Evolutionary conservation across 2,113 vertebrate species (phyloP).

Genomic region (Nannospalax galili): DNA sequence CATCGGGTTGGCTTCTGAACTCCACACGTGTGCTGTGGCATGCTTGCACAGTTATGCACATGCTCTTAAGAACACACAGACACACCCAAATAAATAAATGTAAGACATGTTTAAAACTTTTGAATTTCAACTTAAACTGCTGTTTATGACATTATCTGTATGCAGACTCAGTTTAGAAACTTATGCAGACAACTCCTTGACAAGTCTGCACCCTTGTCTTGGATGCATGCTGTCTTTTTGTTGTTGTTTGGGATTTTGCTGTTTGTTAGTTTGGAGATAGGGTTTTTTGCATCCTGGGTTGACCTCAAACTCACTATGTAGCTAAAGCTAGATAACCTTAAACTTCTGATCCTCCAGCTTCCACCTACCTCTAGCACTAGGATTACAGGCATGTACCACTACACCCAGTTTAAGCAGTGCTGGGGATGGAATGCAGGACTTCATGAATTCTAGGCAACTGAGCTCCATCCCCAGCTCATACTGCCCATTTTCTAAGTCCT

Average conservation of each 20-base stretch:
- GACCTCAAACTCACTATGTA: neutral
- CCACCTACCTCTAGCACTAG: neutral
- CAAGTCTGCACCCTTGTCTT: neutral
- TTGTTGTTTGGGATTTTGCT: neutral
- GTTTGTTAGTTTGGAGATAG: neutral
- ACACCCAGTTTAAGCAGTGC: neutral
- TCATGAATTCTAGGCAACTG: neutral
- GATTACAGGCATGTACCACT: neutral
- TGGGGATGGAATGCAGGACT: neutral
- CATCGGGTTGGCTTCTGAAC: neutral
- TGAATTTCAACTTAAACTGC: constrained; percentile 31
- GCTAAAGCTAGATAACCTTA: neutral
- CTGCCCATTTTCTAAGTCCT: neutral
- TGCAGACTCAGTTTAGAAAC: constrained; percentile 21
- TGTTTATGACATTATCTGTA: neutral
- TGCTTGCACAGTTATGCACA: neutral
- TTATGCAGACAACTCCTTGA: neutral
- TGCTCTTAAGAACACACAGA: neutral
- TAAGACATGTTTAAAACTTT: neutral
- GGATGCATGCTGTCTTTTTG: neutral
- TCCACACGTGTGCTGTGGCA: too few relatives aligned
- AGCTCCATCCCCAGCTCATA: neutral
- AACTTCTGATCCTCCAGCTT: neutral
- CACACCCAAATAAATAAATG: neutral
- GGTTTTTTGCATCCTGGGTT: neutral